A percentile compares a stretch with the other conserved stretches of the same genome.
These are phyloP conservation scores for Syngnathus rostellatus DNA, from an alignment of 2,797 vertebrate species.

Conservation along the genomic window DNA sequence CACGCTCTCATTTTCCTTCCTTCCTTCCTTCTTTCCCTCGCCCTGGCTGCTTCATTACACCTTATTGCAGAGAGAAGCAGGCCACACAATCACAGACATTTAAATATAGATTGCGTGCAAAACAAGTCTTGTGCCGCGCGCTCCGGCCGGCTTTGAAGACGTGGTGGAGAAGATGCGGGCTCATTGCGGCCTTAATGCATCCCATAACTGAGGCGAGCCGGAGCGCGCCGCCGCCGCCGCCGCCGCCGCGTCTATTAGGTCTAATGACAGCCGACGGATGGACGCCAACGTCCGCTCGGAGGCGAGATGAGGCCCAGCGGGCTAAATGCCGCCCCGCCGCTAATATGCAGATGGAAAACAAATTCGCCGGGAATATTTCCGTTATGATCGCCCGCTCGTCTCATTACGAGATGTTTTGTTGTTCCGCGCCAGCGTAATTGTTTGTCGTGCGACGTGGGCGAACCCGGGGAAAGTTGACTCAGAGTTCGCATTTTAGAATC, in stretches of 20 bases:
- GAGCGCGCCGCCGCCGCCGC: slow-evolving; percentile 37
- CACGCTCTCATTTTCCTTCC: slow-evolving; percentile 2
- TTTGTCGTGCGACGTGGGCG: background rate
- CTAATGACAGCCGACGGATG: slow-evolving; percentile 46
- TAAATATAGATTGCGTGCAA: slow-evolving; percentile 11
- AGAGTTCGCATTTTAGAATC: slow-evolving; percentile 1
- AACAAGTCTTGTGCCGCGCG: background rate
- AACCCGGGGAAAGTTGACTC: background rate
- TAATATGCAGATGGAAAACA: slow-evolving; percentile 33
- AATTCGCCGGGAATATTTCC: slow-evolving; percentile 28
- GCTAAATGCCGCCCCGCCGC: slow-evolving; percentile 14
- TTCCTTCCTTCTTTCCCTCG: background rate
- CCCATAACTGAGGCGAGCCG: slow-evolving; percentile 20
- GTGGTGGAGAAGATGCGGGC: background rate
- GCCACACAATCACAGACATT: slow-evolving; percentile 4
- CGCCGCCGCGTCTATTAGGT: slow-evolving; percentile 46
- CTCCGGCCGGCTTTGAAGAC: background rate
- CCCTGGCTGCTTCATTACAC: slow-evolving; percentile 5
- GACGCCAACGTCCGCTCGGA: slow-evolving; percentile 29
- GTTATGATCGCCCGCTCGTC: slow-evolving; percentile 11
- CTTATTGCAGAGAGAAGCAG: slow-evolving; percentile 4
- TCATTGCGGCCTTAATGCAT: slow-evolving; percentile 8
- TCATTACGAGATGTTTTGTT: slow-evolving; percentile 27
- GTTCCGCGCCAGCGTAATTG: background rate
- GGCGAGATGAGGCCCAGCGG: slow-evolving; percentile 48